Base-by-base conservation (phyloP, 2,797 vertebrate genomes). In the Champsocephalus esox region DNA sequence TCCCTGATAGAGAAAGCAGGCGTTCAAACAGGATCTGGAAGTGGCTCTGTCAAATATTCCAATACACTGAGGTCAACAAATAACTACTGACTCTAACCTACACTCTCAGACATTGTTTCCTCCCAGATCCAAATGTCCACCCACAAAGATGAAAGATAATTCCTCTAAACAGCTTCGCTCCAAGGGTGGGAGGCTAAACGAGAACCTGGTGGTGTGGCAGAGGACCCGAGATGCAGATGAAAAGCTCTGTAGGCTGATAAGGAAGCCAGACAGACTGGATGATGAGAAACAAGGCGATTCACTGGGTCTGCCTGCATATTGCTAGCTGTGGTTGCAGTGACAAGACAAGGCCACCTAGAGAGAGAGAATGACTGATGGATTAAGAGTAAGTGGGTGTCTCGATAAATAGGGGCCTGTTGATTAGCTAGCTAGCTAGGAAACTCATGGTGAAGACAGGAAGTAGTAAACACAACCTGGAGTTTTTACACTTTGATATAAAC, bases 211-310 rank as follows among this genome's bases (percentile, higher is more conserved):
- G 88, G 82, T 52, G 73, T 88, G 81, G 82, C 81, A 76, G 79
- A 88, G 84, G 89, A 85, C 86, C 81, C 79, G 90, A 68, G 85
- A 69, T 76, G 62, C 80, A 91, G 86, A 93, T 93, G 88, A 92
- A 92, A 93, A 86, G 82, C 81, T 89, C 71, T 28, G 90, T 89
- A 82, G 89, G 91, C 80, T 69, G 90, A 88, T 90, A 91, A 92
- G 92, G 89, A 90, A 90, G 86, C 76, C 64, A n/a, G 66, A 71
- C 87, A 92, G 92, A 92, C 91, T 71, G 74, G 51, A 84, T 88
- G 88, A 93, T 86, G 91, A 92, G 73, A 92, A 88, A 83, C 65
- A 73, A 89, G 74, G 77, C 3, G 49, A 85, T 81, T 75, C 79
- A 57, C 76, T 44, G 68, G 69, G 66, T 73, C 66, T 55, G 61